These are phyloP conservation scores for Anastrepha obliqua DNA, from an alignment of 1,140 invertebrate species.

Conservation along the genomic window DNA sequence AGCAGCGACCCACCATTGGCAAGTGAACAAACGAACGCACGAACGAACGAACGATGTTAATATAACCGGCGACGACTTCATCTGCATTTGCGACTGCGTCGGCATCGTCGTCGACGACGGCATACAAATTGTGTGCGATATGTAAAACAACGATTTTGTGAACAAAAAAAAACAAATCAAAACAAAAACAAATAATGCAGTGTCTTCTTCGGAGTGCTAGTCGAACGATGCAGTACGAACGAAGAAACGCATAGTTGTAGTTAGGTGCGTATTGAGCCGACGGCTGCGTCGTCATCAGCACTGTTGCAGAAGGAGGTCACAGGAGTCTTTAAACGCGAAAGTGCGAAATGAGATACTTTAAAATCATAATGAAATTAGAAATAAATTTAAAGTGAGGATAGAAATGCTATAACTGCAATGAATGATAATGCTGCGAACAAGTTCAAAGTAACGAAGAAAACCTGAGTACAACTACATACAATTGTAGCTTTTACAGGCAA, in stretches of 20 bases:
- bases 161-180: neutral
- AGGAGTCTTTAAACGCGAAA: conserved; percentile 17
- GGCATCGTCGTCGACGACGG: neutral
- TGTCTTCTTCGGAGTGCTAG: neutral
- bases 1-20: conserved; percentile 4
- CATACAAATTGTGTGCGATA: too few species aligned
- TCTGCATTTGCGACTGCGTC: neutral
- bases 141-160: neutral
- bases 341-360: neutral
- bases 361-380: conserved; percentile 6
- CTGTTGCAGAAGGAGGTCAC: conserved; percentile 36
- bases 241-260: neutral
- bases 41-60: neutral
- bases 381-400: neutral
- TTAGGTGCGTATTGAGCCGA: neutral
- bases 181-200: neutral
- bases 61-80: neutral
- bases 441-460: conserved; percentile 34
- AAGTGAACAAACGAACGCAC: conserved; percentile 3
- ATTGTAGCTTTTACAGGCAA: conserved; percentile 44
- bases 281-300: neutral
- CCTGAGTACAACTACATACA: neutral
- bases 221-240: neutral
- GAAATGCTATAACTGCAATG: neutral
- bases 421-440: neutral